Conservation (phyloP, 2,113 vertebrate genomes). For the Probosciger aterrimus region DNA sequence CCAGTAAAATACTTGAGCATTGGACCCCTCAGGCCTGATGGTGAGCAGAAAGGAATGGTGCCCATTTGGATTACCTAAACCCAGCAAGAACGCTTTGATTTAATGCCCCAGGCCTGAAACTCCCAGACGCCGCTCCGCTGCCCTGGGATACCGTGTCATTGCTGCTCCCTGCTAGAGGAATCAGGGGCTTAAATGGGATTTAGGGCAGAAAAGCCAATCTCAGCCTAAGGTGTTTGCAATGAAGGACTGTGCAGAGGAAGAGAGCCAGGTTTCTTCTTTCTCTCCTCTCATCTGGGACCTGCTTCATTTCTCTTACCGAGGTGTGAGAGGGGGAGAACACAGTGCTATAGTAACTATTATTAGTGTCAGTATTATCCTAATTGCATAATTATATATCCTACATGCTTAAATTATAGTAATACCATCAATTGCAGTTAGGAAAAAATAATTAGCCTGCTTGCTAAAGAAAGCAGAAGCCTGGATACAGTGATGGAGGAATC, state of each 20-base stretch:
- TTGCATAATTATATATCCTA: background rate
- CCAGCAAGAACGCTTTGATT: background rate
- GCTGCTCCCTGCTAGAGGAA: background rate
- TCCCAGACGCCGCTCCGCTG: background rate
- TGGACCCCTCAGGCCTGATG: background rate
- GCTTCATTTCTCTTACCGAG: background rate
- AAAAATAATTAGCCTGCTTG: background rate
- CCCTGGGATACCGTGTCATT: conserved; percentile 1
- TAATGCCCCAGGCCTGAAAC: background rate
- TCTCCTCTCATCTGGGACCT: background rate
- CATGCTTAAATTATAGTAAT: background rate
- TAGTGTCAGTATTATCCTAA: background rate
- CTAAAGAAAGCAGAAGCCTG: background rate
- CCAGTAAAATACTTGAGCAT: background rate
- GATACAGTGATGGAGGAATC: background rate
- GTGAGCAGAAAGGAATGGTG: conserved; percentile 32
- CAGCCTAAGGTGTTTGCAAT: conserved; percentile 24
- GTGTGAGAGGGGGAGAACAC: background rate
- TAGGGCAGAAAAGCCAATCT: conserved; percentile 45
- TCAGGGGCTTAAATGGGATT: conserved; percentile 47
- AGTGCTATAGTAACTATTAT: background rate
- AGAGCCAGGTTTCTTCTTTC: background rate
- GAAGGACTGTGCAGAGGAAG: background rate
- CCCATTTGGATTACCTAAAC: conserved; percentile 29
- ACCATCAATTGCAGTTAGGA: background rate